Conservation (phyloP, 2,888 invertebrate genomes). For the Caenorhabditis panamensis region DNA sequence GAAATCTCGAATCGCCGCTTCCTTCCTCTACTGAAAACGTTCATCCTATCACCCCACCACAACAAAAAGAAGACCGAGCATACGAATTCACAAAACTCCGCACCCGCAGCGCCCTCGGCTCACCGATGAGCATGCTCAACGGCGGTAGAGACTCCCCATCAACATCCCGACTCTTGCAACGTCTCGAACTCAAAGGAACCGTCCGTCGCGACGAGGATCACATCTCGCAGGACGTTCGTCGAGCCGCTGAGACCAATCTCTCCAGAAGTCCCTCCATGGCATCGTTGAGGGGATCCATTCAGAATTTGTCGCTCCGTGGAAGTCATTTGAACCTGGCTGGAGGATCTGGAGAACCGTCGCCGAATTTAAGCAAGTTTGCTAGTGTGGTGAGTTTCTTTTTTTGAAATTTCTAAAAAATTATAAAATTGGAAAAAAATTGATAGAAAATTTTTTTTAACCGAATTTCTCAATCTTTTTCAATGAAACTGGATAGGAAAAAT, state of each 20-base stretch:
- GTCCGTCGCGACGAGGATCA: slow-evolving; percentile 31
- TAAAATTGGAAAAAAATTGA: too few species aligned
- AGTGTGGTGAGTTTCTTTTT: slow-evolving; percentile 47
- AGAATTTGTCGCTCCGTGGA: slow-evolving; percentile 36
- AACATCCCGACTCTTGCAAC: slow-evolving; percentile 36
- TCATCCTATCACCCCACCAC: slow-evolving; percentile 34
- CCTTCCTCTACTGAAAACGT: slow-evolving; percentile 54
- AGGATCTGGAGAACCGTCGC: slow-evolving; percentile 40
- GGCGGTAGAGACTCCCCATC: slow-evolving; percentile 26
- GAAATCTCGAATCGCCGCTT: slow-evolving; percentile 37
- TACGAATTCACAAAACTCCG: neutral
- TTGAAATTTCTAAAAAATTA: slow-evolving; percentile 2
- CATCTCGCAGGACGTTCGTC: slow-evolving; percentile 43
- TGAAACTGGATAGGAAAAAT: too few species aligned
- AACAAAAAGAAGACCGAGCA: too few species aligned
- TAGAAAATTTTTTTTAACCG: too few species aligned
- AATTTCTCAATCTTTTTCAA: too few species aligned
- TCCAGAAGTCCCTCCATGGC: slow-evolving; percentile 49
- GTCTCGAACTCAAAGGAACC: slow-evolving; percentile 53
- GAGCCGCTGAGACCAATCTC: slow-evolving; percentile 48
- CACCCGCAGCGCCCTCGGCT: slow-evolving; percentile 51
- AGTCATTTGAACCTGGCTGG: slow-evolving; percentile 44
- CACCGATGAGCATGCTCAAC: slow-evolving; percentile 45
- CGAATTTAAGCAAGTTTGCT: slow-evolving; percentile 53
- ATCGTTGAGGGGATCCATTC: slow-evolving; percentile 40